A percentile compares a stretch with the other conserved stretches of the same genome.
phyloP scores from a whole-genome alignment of 2,113 vertebrate species.

The Pavo muticus region DNA sequence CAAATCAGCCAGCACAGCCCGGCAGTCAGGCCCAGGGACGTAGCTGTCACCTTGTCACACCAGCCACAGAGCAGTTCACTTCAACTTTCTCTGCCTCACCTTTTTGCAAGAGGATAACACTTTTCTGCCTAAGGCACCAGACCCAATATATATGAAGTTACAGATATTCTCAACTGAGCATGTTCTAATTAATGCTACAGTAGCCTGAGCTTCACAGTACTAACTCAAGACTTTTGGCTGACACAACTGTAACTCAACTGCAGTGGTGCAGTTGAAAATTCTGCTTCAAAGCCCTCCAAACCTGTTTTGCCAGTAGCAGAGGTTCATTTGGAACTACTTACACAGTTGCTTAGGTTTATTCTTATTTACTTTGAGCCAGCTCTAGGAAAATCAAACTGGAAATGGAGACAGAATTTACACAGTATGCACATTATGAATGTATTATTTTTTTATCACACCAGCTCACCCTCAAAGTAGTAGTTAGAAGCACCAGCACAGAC shows the following conservation, averaged over 20 bases:
- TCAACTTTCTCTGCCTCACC: not conserved
- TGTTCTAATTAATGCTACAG: not conserved
- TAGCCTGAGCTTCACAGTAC: not conserved
- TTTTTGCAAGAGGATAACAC: not conserved
- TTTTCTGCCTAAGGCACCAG: not conserved
- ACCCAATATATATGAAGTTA: not conserved
- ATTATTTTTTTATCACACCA: not conserved
- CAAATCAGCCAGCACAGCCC: not conserved
- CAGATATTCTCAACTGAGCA: not conserved
- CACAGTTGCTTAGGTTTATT: not conserved
- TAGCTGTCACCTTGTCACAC: not conserved
- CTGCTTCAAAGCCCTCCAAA: not conserved
- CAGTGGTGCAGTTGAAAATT: not conserved
- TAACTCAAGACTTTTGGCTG: not conserved
- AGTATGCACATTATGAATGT: not conserved
- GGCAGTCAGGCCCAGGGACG: not conserved
- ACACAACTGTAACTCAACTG: not conserved
- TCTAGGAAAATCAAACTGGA: not conserved
- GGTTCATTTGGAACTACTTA: constrained; percentile 8
- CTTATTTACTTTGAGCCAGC: not conserved
- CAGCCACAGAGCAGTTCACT: not conserved
- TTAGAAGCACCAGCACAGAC: not conserved
- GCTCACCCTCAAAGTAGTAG: not conserved
- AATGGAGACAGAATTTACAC: not conserved
- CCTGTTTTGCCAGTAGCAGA: not conserved